Evolutionary conservation across 30 jellyfish, hydroid and myxozoan species (phyloP), one percentile per base, ranked within the genome.

Genomic region (Hydra vulgaris): DNA sequence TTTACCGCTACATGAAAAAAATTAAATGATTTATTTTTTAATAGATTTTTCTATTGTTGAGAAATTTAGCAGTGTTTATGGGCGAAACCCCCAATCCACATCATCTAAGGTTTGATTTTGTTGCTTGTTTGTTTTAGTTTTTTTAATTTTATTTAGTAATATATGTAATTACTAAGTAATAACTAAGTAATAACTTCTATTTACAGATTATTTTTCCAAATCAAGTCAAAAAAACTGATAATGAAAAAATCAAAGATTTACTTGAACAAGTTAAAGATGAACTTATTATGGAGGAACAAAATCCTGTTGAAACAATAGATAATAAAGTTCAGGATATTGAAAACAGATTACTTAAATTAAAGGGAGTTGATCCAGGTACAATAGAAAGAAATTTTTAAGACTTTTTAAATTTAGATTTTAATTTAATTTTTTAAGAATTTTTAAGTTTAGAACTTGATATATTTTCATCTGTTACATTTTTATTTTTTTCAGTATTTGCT

Each of bases 281-380:
- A 54, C 72, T 75, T 0, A 53, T 8, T 25, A 75, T 75, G 23
- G 83, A 75, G 53, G 23, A 22, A 7, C 69, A 54, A 53, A 25
- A 22, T 75, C 26, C 69, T 0, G 74, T 25, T 23, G 83, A 75
- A 5, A 53, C 71, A 21, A 71, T 18, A 15, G 19, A 22, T 75
- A 75, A 21, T 0, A 20, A 27, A 20, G 71, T 75, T 54, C 23
- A 1, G 12, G 83, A 75, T 75, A 19, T 75, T 12, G 83, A 75
- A 26, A 53, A 25, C 23, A 74, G 96, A 77, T 83, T 92, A 24
- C 77, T 82, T 26, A 80, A 61, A 52, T 77, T 92, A 54, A 92
- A 86, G 70, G 98, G 94, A 3, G 27, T 84, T 53, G 96, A 87
- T 24, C 90, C 95, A 73, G 89, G 96, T 89, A 84, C 7, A 22